phyloP scores from a whole-genome alignment of 2,888 invertebrate species.

The Lycocerus yunnanus region DNA sequence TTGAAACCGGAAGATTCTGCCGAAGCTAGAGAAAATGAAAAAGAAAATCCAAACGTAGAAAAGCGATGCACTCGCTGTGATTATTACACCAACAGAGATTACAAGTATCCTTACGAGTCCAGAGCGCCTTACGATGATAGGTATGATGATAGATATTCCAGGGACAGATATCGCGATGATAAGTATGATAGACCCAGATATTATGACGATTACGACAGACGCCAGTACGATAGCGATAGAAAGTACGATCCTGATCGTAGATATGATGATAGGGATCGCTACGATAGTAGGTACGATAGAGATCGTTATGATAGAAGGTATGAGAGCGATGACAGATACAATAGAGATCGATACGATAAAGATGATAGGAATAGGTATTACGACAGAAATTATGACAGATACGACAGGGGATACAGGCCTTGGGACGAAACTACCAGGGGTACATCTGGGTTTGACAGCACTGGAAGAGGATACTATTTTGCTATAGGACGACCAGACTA shows the following conservation, averaged over 20 bases:
- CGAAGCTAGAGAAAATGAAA: slow-evolving; percentile 37
- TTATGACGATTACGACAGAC: slow-evolving; percentile 34
- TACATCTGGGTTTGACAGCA: slow-evolving; percentile 64
- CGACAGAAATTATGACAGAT: slow-evolving; percentile 30
- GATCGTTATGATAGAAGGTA: slow-evolving; percentile 43
- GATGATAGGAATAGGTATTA: slow-evolving; percentile 25
- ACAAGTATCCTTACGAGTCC: slow-evolving; percentile 27
- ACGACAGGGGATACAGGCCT: slow-evolving; percentile 53
- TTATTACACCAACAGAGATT: slow-evolving; percentile 20
- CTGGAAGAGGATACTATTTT: slow-evolving; percentile 64
- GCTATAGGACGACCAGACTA: slow-evolving; percentile 61
- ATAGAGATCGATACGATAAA: slow-evolving; percentile 36
- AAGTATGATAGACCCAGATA: slow-evolving; percentile 47
- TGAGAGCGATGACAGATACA: slow-evolving; percentile 43
- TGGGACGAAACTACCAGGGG: slow-evolving; percentile 66
- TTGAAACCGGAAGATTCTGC: slow-evolving; percentile 42
- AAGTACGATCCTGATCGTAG: slow-evolving; percentile 22
- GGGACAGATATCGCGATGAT: slow-evolving; percentile 41
- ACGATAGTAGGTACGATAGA: slow-evolving; percentile 51
- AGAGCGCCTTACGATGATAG: slow-evolving; percentile 48
- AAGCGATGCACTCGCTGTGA: slow-evolving; percentile 42
- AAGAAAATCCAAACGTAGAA: slow-evolving; percentile 33
- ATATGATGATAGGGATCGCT: slow-evolving; percentile 37
- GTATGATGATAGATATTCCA: slow-evolving; percentile 40
- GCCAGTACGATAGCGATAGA: slow-evolving; percentile 16